phyloP scores from a whole-genome alignment of 2,888 invertebrate species.

The Oscheius onirici region DNA sequence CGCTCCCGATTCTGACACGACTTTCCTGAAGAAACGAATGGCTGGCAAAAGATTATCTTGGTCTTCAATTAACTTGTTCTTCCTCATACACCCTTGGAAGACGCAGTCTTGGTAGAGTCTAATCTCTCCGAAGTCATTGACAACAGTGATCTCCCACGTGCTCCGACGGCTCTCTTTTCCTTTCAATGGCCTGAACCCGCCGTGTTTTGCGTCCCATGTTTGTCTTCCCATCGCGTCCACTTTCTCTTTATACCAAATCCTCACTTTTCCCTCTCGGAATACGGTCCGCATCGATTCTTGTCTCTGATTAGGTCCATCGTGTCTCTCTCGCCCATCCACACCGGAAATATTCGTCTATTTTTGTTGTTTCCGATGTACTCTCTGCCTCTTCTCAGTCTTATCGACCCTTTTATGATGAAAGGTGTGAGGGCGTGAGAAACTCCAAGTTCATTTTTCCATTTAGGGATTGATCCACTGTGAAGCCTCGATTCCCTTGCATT shows the following conservation, averaged over 20 bases:
- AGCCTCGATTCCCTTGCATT: neutral
- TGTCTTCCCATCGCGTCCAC: conserved; percentile 3
- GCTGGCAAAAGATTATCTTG: too few species aligned
- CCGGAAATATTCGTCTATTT: neutral
- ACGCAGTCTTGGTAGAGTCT: too few species aligned
- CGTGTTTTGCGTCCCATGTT: neutral
- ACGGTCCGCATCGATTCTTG: neutral
- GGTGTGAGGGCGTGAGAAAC: too few species aligned
- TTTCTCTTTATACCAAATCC: neutral
- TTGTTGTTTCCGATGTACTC: neutral
- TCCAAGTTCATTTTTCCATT: neutral
- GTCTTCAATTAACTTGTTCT: too few species aligned
- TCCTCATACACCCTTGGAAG: too few species aligned
- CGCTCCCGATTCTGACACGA: neutral
- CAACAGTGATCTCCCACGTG: too few species aligned
- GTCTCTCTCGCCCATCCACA: neutral
- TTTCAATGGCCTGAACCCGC: neutral
- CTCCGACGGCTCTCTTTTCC: too few species aligned
- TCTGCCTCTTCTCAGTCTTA: neutral
- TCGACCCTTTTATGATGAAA: neutral
- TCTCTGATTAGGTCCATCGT: neutral
- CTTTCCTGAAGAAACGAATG: too few species aligned
- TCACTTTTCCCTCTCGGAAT: conserved; percentile 5
- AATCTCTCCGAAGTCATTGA: too few species aligned
- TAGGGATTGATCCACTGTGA: neutral